Evolutionary conservation across 2,888 invertebrate species (phyloP), one percentile per base, ranked within the genome.

Genomic region (Malachius bipustulatus): DNA sequence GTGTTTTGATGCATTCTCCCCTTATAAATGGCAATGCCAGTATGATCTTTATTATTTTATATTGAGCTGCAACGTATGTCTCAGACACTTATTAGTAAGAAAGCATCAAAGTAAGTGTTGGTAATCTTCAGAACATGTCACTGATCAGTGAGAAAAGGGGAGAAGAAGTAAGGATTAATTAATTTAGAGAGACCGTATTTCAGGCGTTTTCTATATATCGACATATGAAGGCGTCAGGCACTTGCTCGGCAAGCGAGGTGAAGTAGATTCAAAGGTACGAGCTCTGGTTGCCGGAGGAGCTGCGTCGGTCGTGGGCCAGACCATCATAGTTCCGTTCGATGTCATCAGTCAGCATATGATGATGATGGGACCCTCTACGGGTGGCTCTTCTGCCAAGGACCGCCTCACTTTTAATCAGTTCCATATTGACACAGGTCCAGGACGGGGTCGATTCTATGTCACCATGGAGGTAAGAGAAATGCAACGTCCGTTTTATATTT

Each of bases 291-390:
- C 82, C 16, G 96, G 96, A 2, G 91, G 82, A 0, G 77, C 80
- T 50, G 96, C 96, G 1, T 94, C 94, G 0, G 63, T 90, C 31
- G 88, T 93, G 11, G 87, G 91, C 0, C 96, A 97, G 65, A 91
- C 91, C 0, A 83, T 94, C 36, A 83, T 94, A 42, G 94, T 96
- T 35, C 97, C 97, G 3, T 88, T 96, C 56, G 97, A 97, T 63
- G 85, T 97, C 30, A 73, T 97, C 35, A 91, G 93, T 45, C 97
- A 97, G 54, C 96, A 97, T 57, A 73, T 94, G 35, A 96, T 96
- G 93, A 82, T 97, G 50, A 68, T 93, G 4, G 91, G 91, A 1
- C 69, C 55, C 14, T 48, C 47, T 4, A 46, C 39, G 8, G 50
- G 51, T 37, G 6, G n/a, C n/a, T 19, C 6, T 19, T 45, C 53